phyloP scores from a whole-genome alignment of 1,140 invertebrate species.

The Drosophila biarmipes region DNA sequence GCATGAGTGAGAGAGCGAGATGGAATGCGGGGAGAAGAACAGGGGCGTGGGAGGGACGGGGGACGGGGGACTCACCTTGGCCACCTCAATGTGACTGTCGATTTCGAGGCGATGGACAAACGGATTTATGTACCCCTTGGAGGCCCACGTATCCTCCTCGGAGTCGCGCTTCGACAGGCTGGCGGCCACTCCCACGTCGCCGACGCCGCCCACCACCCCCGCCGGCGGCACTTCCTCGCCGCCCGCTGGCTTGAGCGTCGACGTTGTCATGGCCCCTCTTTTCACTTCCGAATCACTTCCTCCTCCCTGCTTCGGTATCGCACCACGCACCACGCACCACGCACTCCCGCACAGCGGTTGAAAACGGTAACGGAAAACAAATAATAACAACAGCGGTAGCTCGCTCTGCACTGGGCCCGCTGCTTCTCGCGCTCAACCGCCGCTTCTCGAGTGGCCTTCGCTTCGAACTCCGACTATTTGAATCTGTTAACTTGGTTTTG shows the following conservation, averaged over 20 bases:
- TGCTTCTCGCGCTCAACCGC: neutral
- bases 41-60: neutral
- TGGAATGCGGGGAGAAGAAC: neutral
- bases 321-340: conserved; percentile 30
- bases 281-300: neutral
- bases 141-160: conserved; percentile 81
- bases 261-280: conserved; percentile 59
- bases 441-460: neutral
- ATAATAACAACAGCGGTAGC: conserved; percentile 9
- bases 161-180: conserved; percentile 68
- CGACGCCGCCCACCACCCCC: conserved; percentile 2
- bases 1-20: conserved; percentile 50
- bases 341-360: conserved; percentile 23
- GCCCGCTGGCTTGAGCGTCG: conserved; percentile 49
- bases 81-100: conserved; percentile 92
- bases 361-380: conserved; percentile 12
- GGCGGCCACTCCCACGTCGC: conserved; percentile 15
- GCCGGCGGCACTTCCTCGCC: conserved; percentile 20
- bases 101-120: conserved; percentile 94
- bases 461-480: neutral
- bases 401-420: neutral
- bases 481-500: neutral
- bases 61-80: conserved; percentile 88
- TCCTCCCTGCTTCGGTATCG: conserved; percentile 6
- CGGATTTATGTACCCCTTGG: conserved; percentile 89